Base-by-base conservation (phyloP, 2,113 vertebrate species). In the Phyllopteryx taeniolatus region DNA sequence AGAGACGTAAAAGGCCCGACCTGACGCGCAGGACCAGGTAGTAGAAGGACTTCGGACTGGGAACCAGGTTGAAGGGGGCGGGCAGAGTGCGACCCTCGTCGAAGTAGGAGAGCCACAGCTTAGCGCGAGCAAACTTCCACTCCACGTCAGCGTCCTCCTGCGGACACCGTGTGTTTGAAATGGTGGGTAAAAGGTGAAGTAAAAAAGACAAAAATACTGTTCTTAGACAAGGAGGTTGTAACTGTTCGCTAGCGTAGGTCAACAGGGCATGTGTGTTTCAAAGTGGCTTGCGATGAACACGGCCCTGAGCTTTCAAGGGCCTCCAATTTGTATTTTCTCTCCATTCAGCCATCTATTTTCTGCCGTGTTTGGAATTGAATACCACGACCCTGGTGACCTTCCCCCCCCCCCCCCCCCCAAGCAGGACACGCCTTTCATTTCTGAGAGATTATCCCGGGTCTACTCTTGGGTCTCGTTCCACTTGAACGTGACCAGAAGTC, bases 61-160 rank as follows among this genome's bases (percentile, higher is more conserved):
- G 97, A 85, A 98, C 96, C 88, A 99, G 92, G 78, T 99, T 99
- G 87, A 95, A 99, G 72, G 97, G 96, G 77, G 95, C 96, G 7
- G 97, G 97, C 69, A 99, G 90, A 20, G 97, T 98, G 76, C 97
- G 94, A 54, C 97, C 97, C 90, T 99, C 97, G 0, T 99, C 97
- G 70, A 98, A 99, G 87, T 99, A 99, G 67, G 97, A 99, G 9
- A 99, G 86, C 97, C 96, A 99, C 87, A 99, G 86, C 83, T 99
- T 99, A 7, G 97, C 97, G 56, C 97, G 94, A 33, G 97, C 96
- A 84, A 98, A 99, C 86, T 99, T 99, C 97, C 97, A 99, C 75
- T 98, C 97, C 73, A 98, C 96, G 19, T 98, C 97, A 0, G 97
- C 95, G 17, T 99, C 97, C 73, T 98, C 96, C 97, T 99, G 89